Evolutionary conservation across 2,113 vertebrate genomes (phyloP).

Genomic region (Galbula dea): DNA sequence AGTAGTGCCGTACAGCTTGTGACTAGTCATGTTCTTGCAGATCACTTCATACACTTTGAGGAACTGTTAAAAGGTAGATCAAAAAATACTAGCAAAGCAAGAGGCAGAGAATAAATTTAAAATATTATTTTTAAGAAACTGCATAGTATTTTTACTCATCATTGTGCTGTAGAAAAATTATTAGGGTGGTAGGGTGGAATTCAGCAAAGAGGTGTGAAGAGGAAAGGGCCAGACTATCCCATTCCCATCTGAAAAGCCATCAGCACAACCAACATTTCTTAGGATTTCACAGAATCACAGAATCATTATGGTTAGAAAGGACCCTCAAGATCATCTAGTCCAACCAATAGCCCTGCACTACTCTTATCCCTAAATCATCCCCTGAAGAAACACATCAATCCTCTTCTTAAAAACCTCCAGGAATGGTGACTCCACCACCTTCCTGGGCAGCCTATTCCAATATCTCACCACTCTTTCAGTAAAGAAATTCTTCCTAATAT

Average conservation of each 20-base stretch:
- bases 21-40: not conserved
- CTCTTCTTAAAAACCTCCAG: too few relatives aligned
- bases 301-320: too few relatives aligned
- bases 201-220: not conserved
- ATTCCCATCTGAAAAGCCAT: not conserved
- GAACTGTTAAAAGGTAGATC: not conserved
- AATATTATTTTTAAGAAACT: not conserved
- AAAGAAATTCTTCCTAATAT: too few relatives aligned
- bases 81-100: not conserved
- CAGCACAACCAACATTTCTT: not conserved
- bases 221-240: not conserved
- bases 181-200: not conserved
- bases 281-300: too few relatives aligned
- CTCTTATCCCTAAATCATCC: too few relatives aligned
- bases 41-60: not conserved
- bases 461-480: too few relatives aligned
- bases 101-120: not conserved
- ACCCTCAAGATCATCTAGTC: too few relatives aligned
- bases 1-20: not conserved
- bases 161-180: not conserved
- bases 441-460: too few relatives aligned
- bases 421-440: too few relatives aligned
- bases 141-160: not conserved
- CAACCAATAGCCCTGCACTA: too few relatives aligned
- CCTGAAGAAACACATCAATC: too few relatives aligned